Conservation (phyloP, 2,113 vertebrate species). For the Antennarius striatus region DNA sequence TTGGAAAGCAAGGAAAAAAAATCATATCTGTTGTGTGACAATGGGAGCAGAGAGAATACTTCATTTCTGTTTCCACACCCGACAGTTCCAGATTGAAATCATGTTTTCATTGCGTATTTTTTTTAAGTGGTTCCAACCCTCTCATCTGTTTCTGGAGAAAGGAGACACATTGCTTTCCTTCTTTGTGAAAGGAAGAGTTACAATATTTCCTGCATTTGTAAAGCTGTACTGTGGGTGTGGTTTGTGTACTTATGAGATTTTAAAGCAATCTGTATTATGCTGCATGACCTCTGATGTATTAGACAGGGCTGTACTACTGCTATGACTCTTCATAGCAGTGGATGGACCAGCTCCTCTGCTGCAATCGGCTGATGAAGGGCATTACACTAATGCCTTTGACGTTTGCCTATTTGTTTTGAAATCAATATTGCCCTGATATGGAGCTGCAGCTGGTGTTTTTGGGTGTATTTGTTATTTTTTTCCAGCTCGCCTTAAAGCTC, state of each 20-base stretch:
- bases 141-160: conserved; percentile 37
- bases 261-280: conserved; percentile 4
- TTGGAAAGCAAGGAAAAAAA: conserved; percentile 1
- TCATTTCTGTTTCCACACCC: neutral
- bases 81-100: conserved; percentile 1
- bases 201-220: conserved; percentile 13
- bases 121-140: conserved; percentile 14
- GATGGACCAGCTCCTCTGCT: conserved; percentile 14
- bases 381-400: conserved; percentile 83
- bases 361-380: conserved; percentile 82
- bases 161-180: conserved; percentile 41
- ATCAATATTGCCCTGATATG: conserved; percentile 86
- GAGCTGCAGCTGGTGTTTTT: conserved; percentile 81
- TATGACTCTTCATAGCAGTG: no score
- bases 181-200: conserved; percentile 11
- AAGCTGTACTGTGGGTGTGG: conserved; percentile 2
- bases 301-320: no score
- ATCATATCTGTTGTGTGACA: neutral
- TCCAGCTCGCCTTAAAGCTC: conserved; percentile 74
- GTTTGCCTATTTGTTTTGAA: conserved; percentile 85
- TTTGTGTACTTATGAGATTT: neutral
- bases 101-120: conserved; percentile 21
- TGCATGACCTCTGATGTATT: conserved; percentile 8
- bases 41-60: neutral
- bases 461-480: conserved; percentile 84